Conservation (phyloP, 2,888 invertebrate genomes). For the Anthoptus insignis region DNA sequence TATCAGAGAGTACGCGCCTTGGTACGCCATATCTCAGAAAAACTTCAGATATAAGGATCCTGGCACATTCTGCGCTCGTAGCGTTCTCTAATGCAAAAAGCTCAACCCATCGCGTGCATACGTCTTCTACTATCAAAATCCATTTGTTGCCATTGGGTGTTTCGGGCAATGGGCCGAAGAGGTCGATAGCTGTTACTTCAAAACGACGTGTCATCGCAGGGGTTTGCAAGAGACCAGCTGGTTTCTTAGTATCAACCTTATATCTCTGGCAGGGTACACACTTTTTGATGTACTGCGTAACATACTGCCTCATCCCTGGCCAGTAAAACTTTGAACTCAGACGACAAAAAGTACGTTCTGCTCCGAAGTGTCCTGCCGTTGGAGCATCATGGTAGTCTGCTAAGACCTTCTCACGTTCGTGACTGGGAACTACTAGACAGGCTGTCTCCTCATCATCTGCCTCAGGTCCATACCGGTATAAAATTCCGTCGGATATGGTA, state of each 20-base stretch:
- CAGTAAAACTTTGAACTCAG: constrained; percentile 53
- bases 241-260: constrained; percentile 41
- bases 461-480: neutral
- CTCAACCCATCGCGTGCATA: constrained; percentile 51
- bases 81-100: constrained; percentile 49
- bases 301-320: constrained; percentile 18
- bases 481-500: neutral
- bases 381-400: constrained; percentile 46
- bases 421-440: neutral
- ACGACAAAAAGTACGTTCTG: constrained; percentile 56
- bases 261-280: constrained; percentile 42
- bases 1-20: constrained; percentile 46
- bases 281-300: neutral
- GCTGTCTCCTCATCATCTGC: neutral
- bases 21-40: constrained; percentile 50
- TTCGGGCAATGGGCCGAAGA: constrained; percentile 51
- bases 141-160: constrained; percentile 41
- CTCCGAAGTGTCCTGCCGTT: constrained; percentile 51
- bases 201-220: constrained; percentile 35
- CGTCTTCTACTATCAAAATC: constrained; percentile 52
- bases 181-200: constrained; percentile 39
- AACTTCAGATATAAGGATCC: constrained; percentile 40
- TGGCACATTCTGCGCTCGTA: constrained; percentile 45
- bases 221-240: constrained; percentile 42
- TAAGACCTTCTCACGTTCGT: constrained; percentile 1